Evolutionary conservation across 2,797 vertebrate genomes (phyloP).

Genomic region (Thunnus albacares): DNA sequence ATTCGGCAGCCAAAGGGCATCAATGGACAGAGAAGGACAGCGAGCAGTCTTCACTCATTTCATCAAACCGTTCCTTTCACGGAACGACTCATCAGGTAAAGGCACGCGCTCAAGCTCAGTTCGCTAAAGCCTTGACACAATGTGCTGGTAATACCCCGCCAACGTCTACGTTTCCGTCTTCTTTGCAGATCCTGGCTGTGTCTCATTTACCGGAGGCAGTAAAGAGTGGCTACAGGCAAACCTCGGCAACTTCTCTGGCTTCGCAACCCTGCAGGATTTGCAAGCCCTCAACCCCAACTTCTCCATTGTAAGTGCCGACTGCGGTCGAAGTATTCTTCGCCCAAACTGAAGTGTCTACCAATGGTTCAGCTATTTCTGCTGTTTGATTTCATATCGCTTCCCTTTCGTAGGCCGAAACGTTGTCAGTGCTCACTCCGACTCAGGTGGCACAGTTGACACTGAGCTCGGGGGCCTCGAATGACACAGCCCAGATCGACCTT

Average conservation of each 20-base stretch:
- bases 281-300: constrained; percentile 60
- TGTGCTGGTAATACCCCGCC: too few relatives aligned
- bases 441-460: constrained; percentile 49
- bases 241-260: too few relatives aligned
- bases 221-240: too few relatives aligned
- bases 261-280: too few relatives aligned
- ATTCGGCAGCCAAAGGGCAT: constrained; percentile 23
- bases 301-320: constrained; percentile 68
- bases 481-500: constrained; percentile 39
- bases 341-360: not conserved
- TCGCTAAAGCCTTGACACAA: too few relatives aligned
- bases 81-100: constrained; percentile 53
- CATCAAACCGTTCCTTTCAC: constrained; percentile 64
- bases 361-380: not conserved
- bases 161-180: too few relatives aligned
- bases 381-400: not conserved
- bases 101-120: too few relatives aligned
- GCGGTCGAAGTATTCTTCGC: not conserved
- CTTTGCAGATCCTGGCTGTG: too few relatives aligned
- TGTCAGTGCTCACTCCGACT: constrained; percentile 42
- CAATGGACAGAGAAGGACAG: constrained; percentile 43
- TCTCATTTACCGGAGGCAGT: too few relatives aligned
- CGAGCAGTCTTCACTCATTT: constrained; percentile 49
- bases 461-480: constrained; percentile 10
- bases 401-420: constrained; percentile 11